A percentile compares a stretch with the other conserved stretches of the same genome.
Evolutionary conservation across 2,888 invertebrate genomes (phyloP).

Genomic region (Andrena marginata): DNA sequence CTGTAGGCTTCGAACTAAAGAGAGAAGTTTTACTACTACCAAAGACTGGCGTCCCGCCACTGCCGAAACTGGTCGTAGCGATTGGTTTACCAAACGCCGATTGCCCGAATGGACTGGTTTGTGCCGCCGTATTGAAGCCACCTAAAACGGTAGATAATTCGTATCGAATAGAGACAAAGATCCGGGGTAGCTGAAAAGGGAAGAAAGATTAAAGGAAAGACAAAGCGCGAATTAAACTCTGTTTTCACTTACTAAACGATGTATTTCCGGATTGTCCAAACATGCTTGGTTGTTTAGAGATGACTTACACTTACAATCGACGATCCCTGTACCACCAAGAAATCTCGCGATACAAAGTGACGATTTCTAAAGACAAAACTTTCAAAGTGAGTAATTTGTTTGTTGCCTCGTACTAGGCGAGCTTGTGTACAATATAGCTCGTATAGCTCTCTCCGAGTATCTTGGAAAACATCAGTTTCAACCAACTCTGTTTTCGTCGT

Average conservation of each 20-base stretch:
- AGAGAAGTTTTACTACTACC: conserved; percentile 87
- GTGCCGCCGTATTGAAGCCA: conserved; percentile 86
- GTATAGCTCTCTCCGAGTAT: too few species aligned
- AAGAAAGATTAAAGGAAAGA: background rate
- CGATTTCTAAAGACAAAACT: background rate
- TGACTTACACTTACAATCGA: background rate
- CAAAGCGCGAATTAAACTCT: background rate
- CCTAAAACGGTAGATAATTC: conserved; percentile 74
- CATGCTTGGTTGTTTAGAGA: conserved; percentile 68
- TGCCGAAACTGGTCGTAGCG: conserved; percentile 89
- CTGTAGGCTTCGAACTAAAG: conserved; percentile 86
- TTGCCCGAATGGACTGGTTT: conserved; percentile 86
- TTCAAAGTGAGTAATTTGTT: background rate
- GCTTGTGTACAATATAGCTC: too few species aligned
- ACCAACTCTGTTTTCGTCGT: too few species aligned
- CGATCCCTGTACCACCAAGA: conserved; percentile 12
- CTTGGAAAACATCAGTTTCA: background rate
- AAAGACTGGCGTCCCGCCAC: conserved; percentile 88
- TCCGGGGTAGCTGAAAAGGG: background rate
- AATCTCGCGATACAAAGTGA: background rate
- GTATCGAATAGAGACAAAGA: conserved; percentile 10
- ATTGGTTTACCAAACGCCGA: conserved; percentile 87
- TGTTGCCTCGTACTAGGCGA: too few species aligned
- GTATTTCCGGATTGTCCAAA: conserved; percentile 82
- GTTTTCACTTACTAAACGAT: conserved; percentile 82